Base-by-base conservation (phyloP, 1,140 invertebrate species). In the Drosophila novamexicana region DNA sequence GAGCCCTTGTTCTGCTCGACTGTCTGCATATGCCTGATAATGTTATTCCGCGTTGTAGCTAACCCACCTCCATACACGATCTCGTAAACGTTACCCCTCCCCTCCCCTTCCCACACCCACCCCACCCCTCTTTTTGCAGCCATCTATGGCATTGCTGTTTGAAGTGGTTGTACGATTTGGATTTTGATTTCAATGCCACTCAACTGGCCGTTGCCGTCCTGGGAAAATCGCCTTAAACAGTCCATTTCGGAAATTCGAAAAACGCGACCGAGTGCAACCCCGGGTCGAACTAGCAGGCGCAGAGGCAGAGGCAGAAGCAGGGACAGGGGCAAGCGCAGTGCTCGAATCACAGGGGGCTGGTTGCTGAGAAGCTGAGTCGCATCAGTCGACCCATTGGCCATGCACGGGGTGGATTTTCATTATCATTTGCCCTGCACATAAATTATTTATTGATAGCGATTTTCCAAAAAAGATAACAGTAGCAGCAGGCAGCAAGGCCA, bases 381-480 rank as follows among this genome's bases (percentile, higher is more conserved):
- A 72, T 77, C 65, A 77, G 81, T 69, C 75, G 75, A 82, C 45
- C 79, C 81, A 84, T 85, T 84, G 82, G 78, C 81, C 74, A 76
- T 84, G 65, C 77, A 61, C 73, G 75, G 82, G 82, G 82, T 86
- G 84, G 82, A 82, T 86, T 86, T 86, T 86, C 82, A 86, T 86
- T 86, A 86, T 86, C 82, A 86, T 88, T 86, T 86, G 83, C 82
- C 75, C 79, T 79, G 79, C 82, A 86, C 83, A 86, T 86, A 86
- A 86, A 86, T 86, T 88, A 86, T 86, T 86, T 86, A 86, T 86
- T 86, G 83, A 82, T 88, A 86, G 82, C 82, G 82, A 86, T 86
- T 86, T 86, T 79, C 83, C 84, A 85, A 86, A 86, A 86, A 86
- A 86, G 84, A 86, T 88, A 86, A 86, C 78, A 75, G 72, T 70